Percentiles rank a stretch among this genome's conserved stretches.
Evolutionary conservation across 2,797 vertebrate genomes (phyloP).

Genomic region (Arremon aurantiirostris): DNA sequence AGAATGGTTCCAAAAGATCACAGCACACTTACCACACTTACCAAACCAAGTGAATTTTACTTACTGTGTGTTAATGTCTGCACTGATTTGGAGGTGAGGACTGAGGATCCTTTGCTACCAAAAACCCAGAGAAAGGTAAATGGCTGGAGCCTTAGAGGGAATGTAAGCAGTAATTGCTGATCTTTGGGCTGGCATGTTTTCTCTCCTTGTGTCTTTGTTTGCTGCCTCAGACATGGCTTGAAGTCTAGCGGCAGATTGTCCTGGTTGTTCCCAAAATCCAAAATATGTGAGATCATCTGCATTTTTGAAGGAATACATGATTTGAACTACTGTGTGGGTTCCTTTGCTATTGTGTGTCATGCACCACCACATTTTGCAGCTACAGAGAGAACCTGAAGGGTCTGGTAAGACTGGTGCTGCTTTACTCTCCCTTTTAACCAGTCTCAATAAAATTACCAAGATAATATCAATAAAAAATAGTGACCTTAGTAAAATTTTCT

Average conservation of each 20-base stretch:
- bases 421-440: neutral
- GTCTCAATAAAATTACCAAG: neutral
- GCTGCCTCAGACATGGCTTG: neutral
- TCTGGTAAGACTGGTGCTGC: neutral
- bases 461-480: neutral
- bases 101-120: neutral
- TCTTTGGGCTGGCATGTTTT: neutral
- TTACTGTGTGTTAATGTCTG: neutral
- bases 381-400: neutral
- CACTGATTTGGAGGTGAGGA: neutral
- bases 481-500: neutral
- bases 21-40: neutral
- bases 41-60: neutral
- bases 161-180: neutral
- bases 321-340: neutral
- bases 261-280: neutral
- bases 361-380: neutral
- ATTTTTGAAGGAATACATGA: neutral
- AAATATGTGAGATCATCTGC: neutral
- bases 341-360: neutral
- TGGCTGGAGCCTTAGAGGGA: neutral
- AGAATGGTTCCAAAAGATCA: neutral
- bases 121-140: neutral
- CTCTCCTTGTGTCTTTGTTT: neutral
- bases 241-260: neutral